phyloP scores from a whole-genome alignment of 1,140 invertebrate species.

The Anagrus nilaparvatae region DNA sequence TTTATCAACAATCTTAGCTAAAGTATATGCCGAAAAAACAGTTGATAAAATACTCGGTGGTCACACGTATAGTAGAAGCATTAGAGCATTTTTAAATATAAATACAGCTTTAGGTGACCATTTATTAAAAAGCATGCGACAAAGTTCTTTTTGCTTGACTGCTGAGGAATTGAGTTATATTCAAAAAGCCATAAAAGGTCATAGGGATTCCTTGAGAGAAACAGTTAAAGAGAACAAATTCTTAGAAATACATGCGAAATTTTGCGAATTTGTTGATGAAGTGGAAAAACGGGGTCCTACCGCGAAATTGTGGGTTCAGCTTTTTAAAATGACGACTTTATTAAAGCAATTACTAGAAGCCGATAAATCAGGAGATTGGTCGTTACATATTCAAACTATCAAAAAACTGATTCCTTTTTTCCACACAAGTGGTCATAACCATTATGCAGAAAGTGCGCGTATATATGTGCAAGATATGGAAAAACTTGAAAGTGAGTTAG shows the following conservation, averaged over 20 bases:
- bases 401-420: conserved; percentile 22
- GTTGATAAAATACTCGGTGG: conserved; percentile 33
- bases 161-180: neutral
- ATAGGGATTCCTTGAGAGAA: neutral
- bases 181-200: neutral
- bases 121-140: conserved; percentile 25
- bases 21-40: conserved; percentile 27
- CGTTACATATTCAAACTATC: conserved; percentile 6
- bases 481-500: conserved; percentile 18
- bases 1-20: conserved; percentile 26
- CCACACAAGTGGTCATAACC: conserved; percentile 13
- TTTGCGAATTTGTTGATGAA: too few species aligned
- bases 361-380: conserved; percentile 15
- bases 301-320: too few species aligned
- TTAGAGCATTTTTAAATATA: conserved; percentile 24
- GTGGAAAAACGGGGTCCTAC: too few species aligned
- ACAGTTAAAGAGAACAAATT: too few species aligned
- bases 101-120: conserved; percentile 21
- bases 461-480: conserved; percentile 24
- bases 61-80: conserved; percentile 25
- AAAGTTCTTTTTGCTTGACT: too few species aligned
- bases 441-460: conserved; percentile 10
- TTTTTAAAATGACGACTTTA: too few species aligned
- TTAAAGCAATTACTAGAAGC: conserved; percentile 13
- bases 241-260: neutral